Conservation (phyloP, 2,113 vertebrate species). For the Chionomys nivalis region DNA sequence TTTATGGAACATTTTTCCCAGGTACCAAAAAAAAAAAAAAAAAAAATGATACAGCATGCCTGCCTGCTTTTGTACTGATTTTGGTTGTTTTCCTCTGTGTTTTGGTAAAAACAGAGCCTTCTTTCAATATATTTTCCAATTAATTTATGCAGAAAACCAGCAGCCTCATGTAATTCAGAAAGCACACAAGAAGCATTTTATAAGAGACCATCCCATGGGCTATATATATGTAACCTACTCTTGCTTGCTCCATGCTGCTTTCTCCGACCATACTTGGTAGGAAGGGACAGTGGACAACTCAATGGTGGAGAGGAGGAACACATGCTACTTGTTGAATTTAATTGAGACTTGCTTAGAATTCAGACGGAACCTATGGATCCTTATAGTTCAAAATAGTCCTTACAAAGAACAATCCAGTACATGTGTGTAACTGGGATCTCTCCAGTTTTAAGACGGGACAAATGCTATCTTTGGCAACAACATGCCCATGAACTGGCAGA, state of each 20-base stretch:
- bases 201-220: background rate
- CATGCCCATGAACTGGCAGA: background rate
- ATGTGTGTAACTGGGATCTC: background rate
- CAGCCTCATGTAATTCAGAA: background rate
- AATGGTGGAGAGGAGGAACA: background rate
- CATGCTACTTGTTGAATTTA: background rate
- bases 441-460: no score
- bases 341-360: background rate
- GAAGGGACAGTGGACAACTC: rapidly evolving
- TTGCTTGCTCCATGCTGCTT: background rate
- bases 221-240: background rate
- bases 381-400: background rate
- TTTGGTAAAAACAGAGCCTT: background rate
- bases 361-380: background rate
- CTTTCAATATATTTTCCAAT: background rate
- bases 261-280: background rate
- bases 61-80: background rate
- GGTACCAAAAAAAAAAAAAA: background rate
- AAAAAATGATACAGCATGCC: background rate
- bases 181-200: rapidly evolving
- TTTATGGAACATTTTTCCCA: background rate
- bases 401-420: background rate
- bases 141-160: background rate
- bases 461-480: background rate
- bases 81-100: background rate